Evolutionary conservation across 1,140 invertebrate species (phyloP).

Genomic region (Danaus plexippus): DNA sequence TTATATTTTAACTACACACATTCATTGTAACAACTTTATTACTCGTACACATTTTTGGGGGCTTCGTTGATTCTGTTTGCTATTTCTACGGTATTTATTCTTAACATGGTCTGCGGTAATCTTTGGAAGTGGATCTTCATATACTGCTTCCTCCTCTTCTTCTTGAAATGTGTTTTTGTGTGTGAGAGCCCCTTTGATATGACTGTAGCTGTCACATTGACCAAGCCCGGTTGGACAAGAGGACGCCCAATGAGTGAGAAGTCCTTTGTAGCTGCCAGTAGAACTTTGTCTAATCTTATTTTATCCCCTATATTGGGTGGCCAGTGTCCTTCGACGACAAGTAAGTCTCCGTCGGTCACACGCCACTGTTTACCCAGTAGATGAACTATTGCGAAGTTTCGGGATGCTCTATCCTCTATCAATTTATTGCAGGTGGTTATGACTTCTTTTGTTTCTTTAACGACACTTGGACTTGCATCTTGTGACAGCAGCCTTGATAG

Average conservation of each 20-base stretch:
- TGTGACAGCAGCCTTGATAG: slow-evolving; percentile 49
- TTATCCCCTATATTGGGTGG: slow-evolving; percentile 86
- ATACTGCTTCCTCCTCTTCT: slow-evolving; percentile 83
- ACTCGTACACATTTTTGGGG: slow-evolving; percentile 47
- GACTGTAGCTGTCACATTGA: slow-evolving; percentile 86
- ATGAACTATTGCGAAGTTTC: slow-evolving; percentile 90
- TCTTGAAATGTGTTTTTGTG: slow-evolving; percentile 83
- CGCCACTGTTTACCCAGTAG: slow-evolving; percentile 89
- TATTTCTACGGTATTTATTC: slow-evolving; percentile 79
- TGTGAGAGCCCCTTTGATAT: slow-evolving; percentile 92
- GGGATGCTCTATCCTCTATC: slow-evolving; percentile 72
- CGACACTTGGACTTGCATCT: slow-evolving; percentile 28
- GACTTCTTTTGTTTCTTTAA: slow-evolving; percentile 48
- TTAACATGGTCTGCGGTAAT: slow-evolving; percentile 79
- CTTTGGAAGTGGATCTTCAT: slow-evolving; percentile 82
- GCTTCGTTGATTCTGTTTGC: slow-evolving; percentile 53
- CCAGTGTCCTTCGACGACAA: slow-evolving; percentile 88
- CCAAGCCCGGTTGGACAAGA: slow-evolving; percentile 81
- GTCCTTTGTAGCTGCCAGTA: slow-evolving; percentile 86
- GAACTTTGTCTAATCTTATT: slow-evolving; percentile 89
- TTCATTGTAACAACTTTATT: neutral
- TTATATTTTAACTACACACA: too few relatives aligned
- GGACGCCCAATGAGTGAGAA: slow-evolving; percentile 90
- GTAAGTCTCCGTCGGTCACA: slow-evolving; percentile 88
- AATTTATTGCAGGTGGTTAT: slow-evolving; percentile 62